Base-by-base conservation (phyloP, 1,140 invertebrate genomes). In the Aplysia californica region DNA sequence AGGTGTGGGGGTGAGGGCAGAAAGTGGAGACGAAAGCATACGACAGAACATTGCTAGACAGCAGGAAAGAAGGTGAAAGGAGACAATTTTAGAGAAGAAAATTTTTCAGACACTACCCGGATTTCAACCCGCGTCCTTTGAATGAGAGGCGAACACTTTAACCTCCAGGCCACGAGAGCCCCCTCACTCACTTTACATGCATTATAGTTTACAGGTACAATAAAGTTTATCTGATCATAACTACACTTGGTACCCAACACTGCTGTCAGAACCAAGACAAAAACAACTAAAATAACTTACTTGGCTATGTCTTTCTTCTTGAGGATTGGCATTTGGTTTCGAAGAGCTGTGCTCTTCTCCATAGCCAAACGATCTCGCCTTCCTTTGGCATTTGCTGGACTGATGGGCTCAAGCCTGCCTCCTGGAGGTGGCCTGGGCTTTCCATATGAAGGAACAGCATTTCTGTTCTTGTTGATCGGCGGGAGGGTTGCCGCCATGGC, bases 401-500 rank as follows among this genome's bases (percentile, higher is more conserved):
- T 31, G 80, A 77, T 35, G 70, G 81, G 26, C 77, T 80, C 79
- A 75, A 83, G 18, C 79, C 81, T 71, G 1, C 82, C 80, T 79
- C 77, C 82, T 31, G 79, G 80, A 66, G 50, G 29, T 67, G 55
- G 72, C 6, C 26, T 35, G 5, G 61, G 73, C 59, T 77, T 61
- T n/a, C 36, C 59, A 55, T 71, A 70, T 56, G 39, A 38, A 26
- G 71, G 66, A 44, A 56, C 20, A 35, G 35, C 70, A 64, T 77
- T 76, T 23, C 50, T 44, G 26, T 18, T 39, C 41, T 67, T 74
- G 0, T 81, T 78, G 61, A 77, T 81, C 10, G 86, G 83, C 64
- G 86, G 86, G 72, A 87, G 75, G 44, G 80, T 83, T 39, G 85
- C 82, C 59, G 86, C 84, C 86, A 87, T 87, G 44, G n/a, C n/a